Base-by-base conservation (phyloP, 2,888 invertebrate genomes). In the Sylvicola fuscatus region DNA sequence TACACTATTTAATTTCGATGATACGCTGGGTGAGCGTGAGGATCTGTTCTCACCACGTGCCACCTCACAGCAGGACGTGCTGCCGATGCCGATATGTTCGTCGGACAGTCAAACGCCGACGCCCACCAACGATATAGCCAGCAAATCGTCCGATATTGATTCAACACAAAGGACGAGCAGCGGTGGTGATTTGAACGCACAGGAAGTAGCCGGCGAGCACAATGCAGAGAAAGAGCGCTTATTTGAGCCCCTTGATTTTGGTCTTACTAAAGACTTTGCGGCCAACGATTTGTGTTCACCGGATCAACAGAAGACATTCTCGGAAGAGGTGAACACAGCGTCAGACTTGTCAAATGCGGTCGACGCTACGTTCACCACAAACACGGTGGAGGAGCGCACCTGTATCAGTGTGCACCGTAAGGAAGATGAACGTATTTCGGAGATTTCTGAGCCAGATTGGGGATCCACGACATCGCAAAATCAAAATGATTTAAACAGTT, bases 1-100 rank as follows among this genome's bases (percentile, higher is more conserved):
- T 34, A 46, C 46, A 2, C 35, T 46, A 6, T 46, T 46, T 32
- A 46, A 46, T 38, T 45, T 46, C 36, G 46, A 46, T 39, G 46
- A 46, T 38, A 44, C 45, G 13, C 32, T 46, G 11, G 45, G 44
- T 32, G 45, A 45, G 26, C 40, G 41, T 16, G 45, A 45, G 35
- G 44, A 46, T 35, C 27, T 41, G 7, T 40, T 45, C 14, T 38
- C 40, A 12, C 46, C 46, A 11, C 38, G 46, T 14, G 39, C 42
- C 27, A 21, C 21, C 21, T 21, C 21, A 21, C 21, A 21, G 8
- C 21, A 6, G 21, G 21, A 21, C 8, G 4, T 21, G 8, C 21
- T 21, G 21, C 21, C 21, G 4, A 8, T 21, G 8, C 21, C 21
- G 5, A 21, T 4, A 6, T 21, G 21, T 21, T 27, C 21, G 12